These are phyloP conservation scores for Leucania comma DNA, from an alignment of 2,888 invertebrate genomes.

Conservation along the genomic window DNA sequence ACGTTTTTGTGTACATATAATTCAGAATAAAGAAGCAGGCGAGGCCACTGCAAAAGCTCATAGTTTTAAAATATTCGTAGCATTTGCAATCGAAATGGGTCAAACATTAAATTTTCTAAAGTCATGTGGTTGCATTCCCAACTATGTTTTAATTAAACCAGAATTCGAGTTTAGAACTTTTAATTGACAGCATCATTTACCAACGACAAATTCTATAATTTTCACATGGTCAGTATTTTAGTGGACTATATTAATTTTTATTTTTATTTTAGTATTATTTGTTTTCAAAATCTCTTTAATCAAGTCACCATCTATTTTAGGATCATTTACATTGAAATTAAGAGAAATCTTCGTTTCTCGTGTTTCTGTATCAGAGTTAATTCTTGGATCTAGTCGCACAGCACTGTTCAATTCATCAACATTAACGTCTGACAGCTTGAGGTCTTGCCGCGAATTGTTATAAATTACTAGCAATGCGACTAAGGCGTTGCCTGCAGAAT, in stretches of 20 bases:
- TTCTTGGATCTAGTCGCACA: slow-evolving; percentile 52
- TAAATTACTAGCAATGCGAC: slow-evolving; percentile 60
- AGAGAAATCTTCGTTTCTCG: slow-evolving; percentile 42
- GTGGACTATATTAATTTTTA: not conserved
- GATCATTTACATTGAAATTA: slow-evolving; percentile 39
- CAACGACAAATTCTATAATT: not conserved
- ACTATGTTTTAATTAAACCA: slow-evolving; percentile 6
- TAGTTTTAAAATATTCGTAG: too few species aligned
- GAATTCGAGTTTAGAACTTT: slow-evolving; percentile 17
- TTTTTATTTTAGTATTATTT: not conserved
- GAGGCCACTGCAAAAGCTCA: too few species aligned
- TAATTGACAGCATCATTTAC: slow-evolving; percentile 28
- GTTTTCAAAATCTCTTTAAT: not conserved
- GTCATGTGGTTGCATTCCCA: not conserved
- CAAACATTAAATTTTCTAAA: slow-evolving; percentile 13
- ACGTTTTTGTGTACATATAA: too few species aligned
- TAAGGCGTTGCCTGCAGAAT: slow-evolving; percentile 47
- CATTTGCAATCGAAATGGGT: slow-evolving; percentile 3
- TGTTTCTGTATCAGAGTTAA: slow-evolving; percentile 51
- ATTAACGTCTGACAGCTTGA: slow-evolving; percentile 63
- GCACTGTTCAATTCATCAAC: slow-evolving; percentile 67
- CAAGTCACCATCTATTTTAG: not conserved
- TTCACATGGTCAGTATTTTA: not conserved
- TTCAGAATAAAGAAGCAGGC: too few species aligned
- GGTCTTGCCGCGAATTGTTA: slow-evolving; percentile 63